Base-by-base conservation (phyloP, 2,113 vertebrate species). In the Petromus typicus region DNA sequence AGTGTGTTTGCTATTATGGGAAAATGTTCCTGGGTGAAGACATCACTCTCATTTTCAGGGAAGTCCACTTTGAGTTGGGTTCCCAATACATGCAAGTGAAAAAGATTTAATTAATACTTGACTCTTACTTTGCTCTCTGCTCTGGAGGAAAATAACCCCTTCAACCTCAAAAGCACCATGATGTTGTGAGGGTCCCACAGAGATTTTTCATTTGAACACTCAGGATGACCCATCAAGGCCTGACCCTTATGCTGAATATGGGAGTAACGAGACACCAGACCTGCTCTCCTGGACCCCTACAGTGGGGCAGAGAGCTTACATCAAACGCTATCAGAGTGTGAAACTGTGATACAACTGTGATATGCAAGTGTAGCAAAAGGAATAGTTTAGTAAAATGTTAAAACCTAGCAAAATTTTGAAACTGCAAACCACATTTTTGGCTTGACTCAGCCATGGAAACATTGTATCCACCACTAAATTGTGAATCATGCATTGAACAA, bases 401-500 rank as follows among this genome's bases (percentile, higher is more conserved):
- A 91, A n/a, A 94, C 37, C 27, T 1, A 91, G 54, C 17, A 75
- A 67, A 96, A 88, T 48, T 83, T 81, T 67, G n/a, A n/a, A n/a
- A n/a, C n/a, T n/a, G n/a, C n/a, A n/a, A n/a, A n/a, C n/a, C n/a
- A n/a, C n/a, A n/a, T n/a, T n/a, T n/a, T n/a, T n/a, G n/a, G n/a
- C n/a, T n/a, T n/a, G n/a, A n/a, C n/a, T n/a, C n/a, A n/a, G n/a
- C n/a, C n/a, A n/a, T n/a, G n/a, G n/a, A n/a, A n/a, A n/a, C n/a
- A n/a, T n/a, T n/a, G n/a, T n/a, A 48, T 30, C 86, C 23, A 94
- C 23, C 59, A 90, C 14, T 82, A 78, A 94, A 82, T 54, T 61
- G 81, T 96, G n/a, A 54, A 43, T 94, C 81, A 78, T 89, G 82
- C 75, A 90, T 45, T 78, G n/a, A 92, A 88, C 43, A 94, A 94